A percentile compares a stretch with the other conserved stretches of the same genome.
Conservation (phyloP, 2,113 vertebrate species). For the Thermophis baileyi region DNA sequence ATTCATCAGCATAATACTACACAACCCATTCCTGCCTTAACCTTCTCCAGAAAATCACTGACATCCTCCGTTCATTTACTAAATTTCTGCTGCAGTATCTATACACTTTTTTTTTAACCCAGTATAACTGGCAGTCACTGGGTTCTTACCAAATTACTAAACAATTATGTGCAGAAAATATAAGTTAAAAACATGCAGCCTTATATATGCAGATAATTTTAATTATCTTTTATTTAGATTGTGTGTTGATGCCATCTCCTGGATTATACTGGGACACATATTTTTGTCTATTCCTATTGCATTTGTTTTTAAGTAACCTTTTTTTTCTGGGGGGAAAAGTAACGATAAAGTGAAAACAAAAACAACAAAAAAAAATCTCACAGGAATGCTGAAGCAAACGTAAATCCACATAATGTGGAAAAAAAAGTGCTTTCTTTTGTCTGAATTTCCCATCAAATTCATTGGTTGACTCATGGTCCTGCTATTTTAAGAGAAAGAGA, state of each 20-base stretch:
- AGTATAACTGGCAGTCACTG: neutral
- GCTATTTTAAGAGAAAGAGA: neutral
- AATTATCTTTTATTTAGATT: conserved; percentile 11
- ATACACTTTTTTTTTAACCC: neutral
- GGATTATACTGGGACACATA: conserved; percentile 24
- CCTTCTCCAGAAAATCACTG: neutral
- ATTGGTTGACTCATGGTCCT: neutral
- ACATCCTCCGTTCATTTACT: neutral
- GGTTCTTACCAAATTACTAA: neutral
- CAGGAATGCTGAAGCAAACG: neutral
- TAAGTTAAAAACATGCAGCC: neutral
- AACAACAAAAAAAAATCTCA: neutral
- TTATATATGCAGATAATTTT: neutral
- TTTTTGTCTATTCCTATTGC: neutral
- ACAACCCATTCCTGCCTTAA: neutral
- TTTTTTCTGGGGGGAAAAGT: neutral
- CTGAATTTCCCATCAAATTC: neutral
- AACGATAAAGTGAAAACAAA: neutral
- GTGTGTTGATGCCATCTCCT: conserved; percentile 49
- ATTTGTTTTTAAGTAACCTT: neutral
- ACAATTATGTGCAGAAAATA: neutral
- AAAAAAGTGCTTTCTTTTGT: neutral
- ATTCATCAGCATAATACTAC: neutral
- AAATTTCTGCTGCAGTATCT: neutral
- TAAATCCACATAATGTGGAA: neutral